Base-by-base conservation (phyloP, 1,140 invertebrate genomes). In the Bombus waltoni region DNA sequence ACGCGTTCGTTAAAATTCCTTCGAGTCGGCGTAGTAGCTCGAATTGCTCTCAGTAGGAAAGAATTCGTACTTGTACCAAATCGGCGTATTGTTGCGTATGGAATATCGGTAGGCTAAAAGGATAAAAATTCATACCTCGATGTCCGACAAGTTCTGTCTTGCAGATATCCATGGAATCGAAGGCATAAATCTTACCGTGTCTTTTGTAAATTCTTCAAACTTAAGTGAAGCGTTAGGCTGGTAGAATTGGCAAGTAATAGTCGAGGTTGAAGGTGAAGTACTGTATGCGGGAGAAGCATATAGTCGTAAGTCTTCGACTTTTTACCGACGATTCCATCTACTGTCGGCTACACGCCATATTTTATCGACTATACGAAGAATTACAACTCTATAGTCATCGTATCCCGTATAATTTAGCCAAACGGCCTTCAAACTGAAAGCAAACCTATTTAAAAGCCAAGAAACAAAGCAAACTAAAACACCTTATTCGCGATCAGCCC, bases 211-310 rank as follows among this genome's bases (percentile, higher is more conserved):
- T 76, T 86, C 40, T 79, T 71, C 35, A 28, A 53, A 18, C 47
- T 71, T 15, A 35, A 62, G 68, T 62, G 66, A 47, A 47, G 72
- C 59, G 40, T 81, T 76, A 62, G 35, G 42, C 73, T 10, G 73
- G 74, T 71, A 44, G 84, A 70, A 35, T 38, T 62, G 53, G 65
- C 73, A 57, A 38, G 59, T 81, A 89, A 89, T 85, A 87, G 62
- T 83, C 38, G 71, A 35, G 87, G 90, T 85, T 81, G 85, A 73
- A 85, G 87, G 86, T 86, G 80, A 88, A 57, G 86, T 38, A 32
- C 65, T 47, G 40, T 68, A 66, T 77, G 53, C 71, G 68, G 79
- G 73, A 76, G 83, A 87, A 85, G 79, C 81, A 71, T 66, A 80
- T 68, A 76, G 85, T 86, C 87, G 87, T 83, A 89, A 72, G 76